phyloP scores from a whole-genome alignment of 2,113 vertebrate species.

The Rhinopomastus cyanomelas region DNA sequence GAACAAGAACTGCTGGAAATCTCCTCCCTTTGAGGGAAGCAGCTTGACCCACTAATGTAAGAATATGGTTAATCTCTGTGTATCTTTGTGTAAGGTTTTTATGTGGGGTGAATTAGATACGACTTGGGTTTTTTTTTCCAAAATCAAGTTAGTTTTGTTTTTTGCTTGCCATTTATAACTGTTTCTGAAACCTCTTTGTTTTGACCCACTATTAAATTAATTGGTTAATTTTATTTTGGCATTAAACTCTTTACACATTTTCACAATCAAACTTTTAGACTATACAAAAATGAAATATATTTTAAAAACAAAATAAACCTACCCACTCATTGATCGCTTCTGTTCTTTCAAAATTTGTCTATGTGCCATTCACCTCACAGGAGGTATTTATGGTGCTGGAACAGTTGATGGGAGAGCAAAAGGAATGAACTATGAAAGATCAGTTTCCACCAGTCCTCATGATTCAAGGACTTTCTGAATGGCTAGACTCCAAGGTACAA shows the following conservation, averaged over 20 bases:
- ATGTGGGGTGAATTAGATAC: no score
- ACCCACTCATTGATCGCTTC: not conserved
- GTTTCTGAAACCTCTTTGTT: no score
- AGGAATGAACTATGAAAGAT: not conserved
- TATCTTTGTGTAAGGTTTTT: no score
- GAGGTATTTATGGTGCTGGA: not conserved
- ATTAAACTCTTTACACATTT: not conserved
- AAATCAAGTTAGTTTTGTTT: no score
- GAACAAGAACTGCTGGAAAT: no score
- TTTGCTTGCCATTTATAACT: no score
- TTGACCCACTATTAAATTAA: no score
- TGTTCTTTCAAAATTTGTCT: not conserved
- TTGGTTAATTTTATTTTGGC: no score
- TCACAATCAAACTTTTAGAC: not conserved
- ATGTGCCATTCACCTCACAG: not conserved
- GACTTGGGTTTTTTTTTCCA: no score
- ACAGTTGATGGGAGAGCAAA: not conserved
- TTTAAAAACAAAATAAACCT: fast-evolving
- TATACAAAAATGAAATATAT: not conserved
- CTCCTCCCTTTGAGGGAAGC: no score
- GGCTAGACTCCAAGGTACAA: not conserved
- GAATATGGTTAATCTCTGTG: no score
- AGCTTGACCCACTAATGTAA: no score
- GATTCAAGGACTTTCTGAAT: not conserved
- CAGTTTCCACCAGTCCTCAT: not conserved